phyloP scores from a whole-genome alignment of 2,888 invertebrate species.

The Mythimna vitellina region DNA sequence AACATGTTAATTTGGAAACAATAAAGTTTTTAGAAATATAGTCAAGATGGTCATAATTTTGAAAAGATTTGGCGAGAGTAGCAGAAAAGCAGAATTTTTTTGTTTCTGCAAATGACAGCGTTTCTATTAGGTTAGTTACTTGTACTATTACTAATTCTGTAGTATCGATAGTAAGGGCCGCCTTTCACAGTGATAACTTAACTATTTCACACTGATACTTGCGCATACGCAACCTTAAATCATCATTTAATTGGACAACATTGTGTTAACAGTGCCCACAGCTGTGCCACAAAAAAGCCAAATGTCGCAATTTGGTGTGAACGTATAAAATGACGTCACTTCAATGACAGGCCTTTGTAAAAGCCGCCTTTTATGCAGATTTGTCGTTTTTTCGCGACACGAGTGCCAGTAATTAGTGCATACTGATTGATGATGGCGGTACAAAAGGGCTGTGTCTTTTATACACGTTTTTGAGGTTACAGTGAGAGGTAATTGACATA shows the following conservation, averaged over 20 bases:
- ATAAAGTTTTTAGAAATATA: no score
- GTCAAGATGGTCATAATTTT: no score
- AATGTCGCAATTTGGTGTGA: constrained; percentile 34
- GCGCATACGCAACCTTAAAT: constrained; percentile 30
- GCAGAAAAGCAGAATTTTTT: no score
- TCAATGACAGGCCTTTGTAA: constrained; percentile 41
- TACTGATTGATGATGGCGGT: constrained; percentile 41
- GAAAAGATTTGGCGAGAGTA: no score
- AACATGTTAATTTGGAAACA: no score
- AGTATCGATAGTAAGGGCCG: no score
- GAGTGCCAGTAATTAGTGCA: constrained; percentile 42
- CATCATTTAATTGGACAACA: constrained; percentile 15
- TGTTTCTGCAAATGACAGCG: no score
- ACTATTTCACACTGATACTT: background rate
- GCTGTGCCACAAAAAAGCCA: constrained; percentile 34
- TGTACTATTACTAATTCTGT: no score
- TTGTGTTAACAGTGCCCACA: constrained; percentile 15
- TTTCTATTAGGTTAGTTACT: no score
- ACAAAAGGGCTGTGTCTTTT: constrained; percentile 23
- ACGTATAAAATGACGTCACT: constrained; percentile 37
- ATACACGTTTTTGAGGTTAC: constrained; percentile 43
- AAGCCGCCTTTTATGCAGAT: constrained; percentile 33
- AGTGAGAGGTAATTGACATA: constrained; percentile 44
- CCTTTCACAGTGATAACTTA: no score
- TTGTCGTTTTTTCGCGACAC: constrained; percentile 25